Percentiles rank a stretch among this genome's conserved stretches.
Evolutionary conservation across 2,113 vertebrate genomes (phyloP).

Genomic region (Rhipidura dahli): DNA sequence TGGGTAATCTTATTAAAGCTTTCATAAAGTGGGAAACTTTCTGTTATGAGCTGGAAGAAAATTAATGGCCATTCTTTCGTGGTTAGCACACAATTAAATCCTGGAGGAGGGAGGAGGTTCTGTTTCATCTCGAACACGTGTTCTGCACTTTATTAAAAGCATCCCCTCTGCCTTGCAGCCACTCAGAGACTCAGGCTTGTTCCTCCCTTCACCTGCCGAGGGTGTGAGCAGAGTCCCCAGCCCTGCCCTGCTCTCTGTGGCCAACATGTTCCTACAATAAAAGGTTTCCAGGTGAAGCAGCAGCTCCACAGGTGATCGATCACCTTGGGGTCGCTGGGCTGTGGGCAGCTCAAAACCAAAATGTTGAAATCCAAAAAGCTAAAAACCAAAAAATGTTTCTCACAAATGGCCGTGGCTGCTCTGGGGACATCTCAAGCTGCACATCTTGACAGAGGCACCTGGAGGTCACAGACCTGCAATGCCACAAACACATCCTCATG

Average conservation of each 20-base stretch:
- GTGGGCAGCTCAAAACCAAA: not conserved
- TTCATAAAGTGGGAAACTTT: not conserved
- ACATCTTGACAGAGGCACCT: not conserved
- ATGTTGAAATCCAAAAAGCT: too few relatives aligned
- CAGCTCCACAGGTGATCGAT: not conserved
- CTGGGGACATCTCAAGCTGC: not conserved
- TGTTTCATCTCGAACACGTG: not conserved
- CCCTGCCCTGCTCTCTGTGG: not conserved
- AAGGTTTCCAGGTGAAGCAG: not conserved
- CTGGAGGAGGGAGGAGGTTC: not conserved
- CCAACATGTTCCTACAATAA: fast-evolving
- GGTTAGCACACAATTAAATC: not conserved
- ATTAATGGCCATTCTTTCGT: not conserved
- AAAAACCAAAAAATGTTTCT: not conserved
- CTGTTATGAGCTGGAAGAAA: not conserved
- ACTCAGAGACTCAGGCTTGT: not conserved
- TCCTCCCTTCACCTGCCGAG: not conserved
- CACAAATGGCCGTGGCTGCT: not conserved
- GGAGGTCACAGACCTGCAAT: not conserved
- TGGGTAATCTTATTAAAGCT: constrained; percentile 13
- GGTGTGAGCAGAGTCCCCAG: not conserved
- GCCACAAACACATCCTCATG: not conserved
- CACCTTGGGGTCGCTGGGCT: not conserved
- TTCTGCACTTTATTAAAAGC: not conserved
- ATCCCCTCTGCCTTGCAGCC: not conserved